Conservation (phyloP, 2,888 invertebrate genomes). For the Smittia sp. region DNA sequence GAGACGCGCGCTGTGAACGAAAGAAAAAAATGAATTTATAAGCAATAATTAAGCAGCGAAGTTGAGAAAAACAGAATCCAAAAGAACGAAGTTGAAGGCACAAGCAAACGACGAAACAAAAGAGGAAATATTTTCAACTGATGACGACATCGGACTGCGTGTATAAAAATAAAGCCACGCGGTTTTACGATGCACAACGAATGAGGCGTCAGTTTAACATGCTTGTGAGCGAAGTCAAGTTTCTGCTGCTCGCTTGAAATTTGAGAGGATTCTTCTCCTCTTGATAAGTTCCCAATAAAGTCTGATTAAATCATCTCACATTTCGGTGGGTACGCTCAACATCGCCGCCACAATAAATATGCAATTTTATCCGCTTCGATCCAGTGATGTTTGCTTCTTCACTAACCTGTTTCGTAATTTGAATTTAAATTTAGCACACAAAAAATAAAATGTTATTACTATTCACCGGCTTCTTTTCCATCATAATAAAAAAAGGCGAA, state of each 20-base stretch:
- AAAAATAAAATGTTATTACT: background rate
- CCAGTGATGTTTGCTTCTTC: background rate
- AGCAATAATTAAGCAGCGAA: slow-evolving; percentile 33
- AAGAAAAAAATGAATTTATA: slow-evolving; percentile 19
- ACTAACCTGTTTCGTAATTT: background rate
- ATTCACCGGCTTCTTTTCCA: background rate
- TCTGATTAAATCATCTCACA: background rate
- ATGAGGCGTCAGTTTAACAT: background rate
- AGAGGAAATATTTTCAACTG: background rate
- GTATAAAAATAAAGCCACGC: slow-evolving; percentile 39
- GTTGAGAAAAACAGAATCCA: background rate
- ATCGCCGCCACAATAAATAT: background rate
- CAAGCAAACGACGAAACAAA: background rate
- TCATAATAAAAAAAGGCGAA: slow-evolving; percentile 14
- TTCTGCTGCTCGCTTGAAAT: too few relatives aligned
- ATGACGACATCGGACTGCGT: slow-evolving; percentile 24
- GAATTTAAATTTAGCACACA: background rate
- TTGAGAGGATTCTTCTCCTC: background rate
- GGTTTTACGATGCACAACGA: slow-evolving; percentile 32
- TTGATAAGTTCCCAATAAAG: too few relatives aligned
- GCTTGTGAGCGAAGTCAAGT: background rate
- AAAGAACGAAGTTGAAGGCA: slow-evolving; percentile 10
- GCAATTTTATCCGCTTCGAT: background rate
- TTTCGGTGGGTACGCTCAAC: background rate
- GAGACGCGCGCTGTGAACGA: background rate